Evolutionary conservation across 2,888 invertebrate genomes (phyloP).

Genomic region (Cataglyphis altisquamis): DNA sequence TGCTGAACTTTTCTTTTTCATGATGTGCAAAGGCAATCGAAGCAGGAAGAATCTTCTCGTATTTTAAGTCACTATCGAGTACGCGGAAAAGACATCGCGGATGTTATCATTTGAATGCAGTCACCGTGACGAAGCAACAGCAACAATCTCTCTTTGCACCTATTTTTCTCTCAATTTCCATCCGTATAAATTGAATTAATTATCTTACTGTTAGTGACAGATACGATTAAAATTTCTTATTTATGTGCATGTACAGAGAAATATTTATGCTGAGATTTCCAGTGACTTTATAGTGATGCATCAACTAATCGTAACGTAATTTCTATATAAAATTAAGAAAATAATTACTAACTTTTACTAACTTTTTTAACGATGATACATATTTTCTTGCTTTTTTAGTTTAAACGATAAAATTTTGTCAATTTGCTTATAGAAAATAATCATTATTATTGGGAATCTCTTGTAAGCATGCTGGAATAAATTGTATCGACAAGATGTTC

Average conservation of each 20-base stretch:
- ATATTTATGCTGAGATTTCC: constrained; percentile 4
- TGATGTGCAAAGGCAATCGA: constrained; percentile 41
- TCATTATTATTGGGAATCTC: constrained; percentile 59
- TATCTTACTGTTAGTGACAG: constrained; percentile 47
- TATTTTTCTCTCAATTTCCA: constrained; percentile 47
- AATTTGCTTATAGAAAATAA: constrained; percentile 68
- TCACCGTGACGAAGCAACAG: constrained; percentile 63
- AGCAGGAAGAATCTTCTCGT: constrained; percentile 51
- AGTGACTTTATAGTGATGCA: constrained; percentile 24
- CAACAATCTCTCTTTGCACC: constrained; percentile 40
- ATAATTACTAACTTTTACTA: neutral
- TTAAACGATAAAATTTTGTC: constrained; percentile 55
- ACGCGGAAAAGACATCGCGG: constrained; percentile 58
- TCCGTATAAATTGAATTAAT: constrained; percentile 61
- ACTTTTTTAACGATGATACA: neutral
- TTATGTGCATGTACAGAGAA: neutral
- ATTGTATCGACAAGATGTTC: constrained; percentile 63
- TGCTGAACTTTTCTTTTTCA: constrained; percentile 68
- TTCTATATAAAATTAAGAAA: neutral
- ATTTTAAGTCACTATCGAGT: constrained; percentile 62
- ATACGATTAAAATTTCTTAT: constrained; percentile 55
- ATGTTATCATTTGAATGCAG: constrained; percentile 70
- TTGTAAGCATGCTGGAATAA: constrained; percentile 64
- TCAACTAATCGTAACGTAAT: constrained; percentile 58
- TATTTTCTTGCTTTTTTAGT: constrained; percentile 18